Base-by-base conservation (phyloP, 1,140 invertebrate species). In the Cephus cinctus region DNA sequence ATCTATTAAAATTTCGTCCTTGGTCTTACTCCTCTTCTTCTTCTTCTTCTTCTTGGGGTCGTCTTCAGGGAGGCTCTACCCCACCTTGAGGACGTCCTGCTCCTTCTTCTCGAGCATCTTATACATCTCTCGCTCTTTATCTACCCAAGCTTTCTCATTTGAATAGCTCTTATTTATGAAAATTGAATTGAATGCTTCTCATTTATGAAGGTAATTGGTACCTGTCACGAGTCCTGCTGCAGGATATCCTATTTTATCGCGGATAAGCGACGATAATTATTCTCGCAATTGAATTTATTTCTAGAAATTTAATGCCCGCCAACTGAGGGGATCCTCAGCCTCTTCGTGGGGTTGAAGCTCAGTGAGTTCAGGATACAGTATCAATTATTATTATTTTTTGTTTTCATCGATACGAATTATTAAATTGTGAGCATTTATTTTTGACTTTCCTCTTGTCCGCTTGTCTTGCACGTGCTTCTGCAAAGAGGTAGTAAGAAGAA, bases 131-230 rank as follows among this genome's bases (percentile, higher is more conserved):
- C 6, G 31, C 30, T 38, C 9, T 36, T 15, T 40, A 25, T 32
- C 9, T 9, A n/a, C 21, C 38, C 19, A 45, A 30, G 44, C 50
- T 54, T 59, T 43, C 57, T 64, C 58, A 71, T 71, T 69, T 69
- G 61, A 69, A 70, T 72, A 63, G 62, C 67, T 62, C 64, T 69
- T 73, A 73, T 73, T 71, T 72, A 72, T 73, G 69, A 72, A 73
- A 71, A 73, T 72, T 71, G 67, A 71, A 72, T 68, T 66, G 68
- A 70, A 71, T 71, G 62, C 59, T 60, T 64, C 63, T 65, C 65
- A 71, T 71, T 71, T 71, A 67, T 69, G 57, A 68, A 67, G 61
- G 67, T 65, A 71, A 72, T 73, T 71, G 69, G 61, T 65, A 61
- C 44, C 67, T 71, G 65, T 65, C 65, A 62, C 52, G 66, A 67